Percentiles rank a stretch among this genome's conserved stretches.
Conservation (phyloP, 2,797 vertebrate species). For the Chrosomus eos region DNA sequence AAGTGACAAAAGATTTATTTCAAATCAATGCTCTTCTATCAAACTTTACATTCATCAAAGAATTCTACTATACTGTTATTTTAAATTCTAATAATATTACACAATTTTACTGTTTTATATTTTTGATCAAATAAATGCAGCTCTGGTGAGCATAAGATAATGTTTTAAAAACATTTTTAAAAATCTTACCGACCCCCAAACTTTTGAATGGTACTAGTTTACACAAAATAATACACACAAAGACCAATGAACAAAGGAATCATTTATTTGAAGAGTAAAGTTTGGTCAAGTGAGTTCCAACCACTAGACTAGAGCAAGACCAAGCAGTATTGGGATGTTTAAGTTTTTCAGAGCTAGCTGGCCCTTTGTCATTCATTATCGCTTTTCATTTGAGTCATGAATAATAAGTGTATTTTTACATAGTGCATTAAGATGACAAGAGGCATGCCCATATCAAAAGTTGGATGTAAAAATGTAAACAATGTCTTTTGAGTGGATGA, state of each 20-base stretch:
- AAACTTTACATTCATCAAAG: neutral
- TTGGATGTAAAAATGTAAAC: conserved; percentile 38
- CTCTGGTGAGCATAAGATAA: neutral
- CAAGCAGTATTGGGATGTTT: neutral
- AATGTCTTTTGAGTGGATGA: neutral
- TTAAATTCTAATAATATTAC: too few relatives aligned
- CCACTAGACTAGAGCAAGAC: neutral
- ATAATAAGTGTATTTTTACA: neutral
- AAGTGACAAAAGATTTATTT: neutral
- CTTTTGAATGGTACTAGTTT: neutral
- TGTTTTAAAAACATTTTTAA: neutral
- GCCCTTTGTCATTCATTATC: conserved; percentile 18
- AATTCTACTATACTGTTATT: too few relatives aligned
- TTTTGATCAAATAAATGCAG: neutral
- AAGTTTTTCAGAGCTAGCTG: neutral
- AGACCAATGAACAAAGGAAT: neutral
- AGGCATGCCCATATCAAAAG: conserved; percentile 1
- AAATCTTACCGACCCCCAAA: neutral
- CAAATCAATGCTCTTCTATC: neutral
- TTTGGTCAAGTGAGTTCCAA: conserved; percentile 15
- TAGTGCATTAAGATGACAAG: conserved; percentile 8
- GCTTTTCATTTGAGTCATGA: neutral
- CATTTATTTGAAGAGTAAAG: conserved; percentile 24
- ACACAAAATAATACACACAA: neutral
- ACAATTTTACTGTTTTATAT: neutral